Percentiles rank a stretch among this genome's conserved stretches.
Evolutionary conservation across 2,888 invertebrate genomes (phyloP).

Genomic region (Helleia helle): DNA sequence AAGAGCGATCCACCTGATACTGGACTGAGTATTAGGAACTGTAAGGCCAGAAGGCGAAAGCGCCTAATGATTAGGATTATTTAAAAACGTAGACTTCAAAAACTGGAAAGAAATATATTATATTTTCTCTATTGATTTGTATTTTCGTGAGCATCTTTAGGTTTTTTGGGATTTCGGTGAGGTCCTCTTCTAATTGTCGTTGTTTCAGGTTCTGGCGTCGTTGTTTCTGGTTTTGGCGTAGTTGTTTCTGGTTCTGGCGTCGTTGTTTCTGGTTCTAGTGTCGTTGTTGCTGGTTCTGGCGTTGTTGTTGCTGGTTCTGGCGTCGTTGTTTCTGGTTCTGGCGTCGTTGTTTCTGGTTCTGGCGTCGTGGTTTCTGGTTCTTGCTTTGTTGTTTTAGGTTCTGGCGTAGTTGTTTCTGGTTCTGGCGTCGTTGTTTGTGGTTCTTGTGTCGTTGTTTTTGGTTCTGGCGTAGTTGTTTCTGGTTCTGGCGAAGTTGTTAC

Average conservation of each 20-base stretch:
- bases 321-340: background rate
- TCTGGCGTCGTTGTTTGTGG: background rate
- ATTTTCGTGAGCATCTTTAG: slow-evolving; percentile 10
- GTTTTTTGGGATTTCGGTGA: slow-evolving; percentile 1
- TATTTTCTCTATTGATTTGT: background rate
- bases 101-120: too few relatives aligned
- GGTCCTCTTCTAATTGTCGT: slow-evolving; percentile 1
- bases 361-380: slow-evolving; percentile 3
- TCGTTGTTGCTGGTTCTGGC: background rate
- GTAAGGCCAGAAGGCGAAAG: too few relatives aligned
- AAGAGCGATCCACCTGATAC: too few relatives aligned
- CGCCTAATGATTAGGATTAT: too few relatives aligned
- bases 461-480: background rate
- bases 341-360: slow-evolving; percentile 7
- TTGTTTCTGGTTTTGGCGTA: background rate
- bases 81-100: too few relatives aligned
- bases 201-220: slow-evolving; percentile 2
- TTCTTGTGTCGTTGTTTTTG: slow-evolving; percentile 5
- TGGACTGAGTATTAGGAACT: too few relatives aligned
- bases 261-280: background rate
- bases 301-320: background rate
- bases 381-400: slow-evolving; percentile 5
- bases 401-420: slow-evolving; percentile 5
- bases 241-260: background rate
- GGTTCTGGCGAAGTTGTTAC: background rate